phyloP scores from a whole-genome alignment of 2,888 invertebrate genomes.

The Globia sparganii region DNA sequence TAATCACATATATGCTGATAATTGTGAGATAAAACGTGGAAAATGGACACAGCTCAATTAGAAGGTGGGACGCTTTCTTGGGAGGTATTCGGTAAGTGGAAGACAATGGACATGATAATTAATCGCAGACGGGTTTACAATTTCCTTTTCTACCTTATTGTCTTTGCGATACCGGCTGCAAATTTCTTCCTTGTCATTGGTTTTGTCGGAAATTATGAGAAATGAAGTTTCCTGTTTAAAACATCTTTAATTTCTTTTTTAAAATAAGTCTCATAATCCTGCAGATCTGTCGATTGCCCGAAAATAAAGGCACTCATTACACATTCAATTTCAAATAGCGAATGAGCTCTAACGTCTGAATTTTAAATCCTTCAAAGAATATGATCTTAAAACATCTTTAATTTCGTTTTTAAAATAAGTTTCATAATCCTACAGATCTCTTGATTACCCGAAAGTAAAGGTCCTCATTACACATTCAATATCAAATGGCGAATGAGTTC shows the following conservation, averaged over 20 bases:
- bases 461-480: neutral
- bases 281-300: neutral
- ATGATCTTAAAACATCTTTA: neutral
- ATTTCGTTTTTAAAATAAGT: neutral
- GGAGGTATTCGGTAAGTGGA: conserved; percentile 39
- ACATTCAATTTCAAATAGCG: neutral
- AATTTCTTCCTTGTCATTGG: conserved; percentile 20
- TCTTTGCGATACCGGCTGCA: conserved; percentile 16
- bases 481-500: neutral
- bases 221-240: neutral
- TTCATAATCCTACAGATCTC: neutral
- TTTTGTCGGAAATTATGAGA: neutral
- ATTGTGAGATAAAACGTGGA: conserved; percentile 56
- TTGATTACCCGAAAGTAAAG: neutral
- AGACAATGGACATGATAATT: conserved; percentile 57
- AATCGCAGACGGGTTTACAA: conserved; percentile 36
- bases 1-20: conserved; percentile 58
- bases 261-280: neutral
- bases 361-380: neutral
- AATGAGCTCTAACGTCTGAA: neutral
- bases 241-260: neutral
- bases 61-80: conserved; percentile 55
- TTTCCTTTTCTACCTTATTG: conserved; percentile 32
- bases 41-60: conserved; percentile 44
- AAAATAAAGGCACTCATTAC: neutral